Conservation (phyloP, 2,113 vertebrate species). For the Argyrosomus japonicus region DNA sequence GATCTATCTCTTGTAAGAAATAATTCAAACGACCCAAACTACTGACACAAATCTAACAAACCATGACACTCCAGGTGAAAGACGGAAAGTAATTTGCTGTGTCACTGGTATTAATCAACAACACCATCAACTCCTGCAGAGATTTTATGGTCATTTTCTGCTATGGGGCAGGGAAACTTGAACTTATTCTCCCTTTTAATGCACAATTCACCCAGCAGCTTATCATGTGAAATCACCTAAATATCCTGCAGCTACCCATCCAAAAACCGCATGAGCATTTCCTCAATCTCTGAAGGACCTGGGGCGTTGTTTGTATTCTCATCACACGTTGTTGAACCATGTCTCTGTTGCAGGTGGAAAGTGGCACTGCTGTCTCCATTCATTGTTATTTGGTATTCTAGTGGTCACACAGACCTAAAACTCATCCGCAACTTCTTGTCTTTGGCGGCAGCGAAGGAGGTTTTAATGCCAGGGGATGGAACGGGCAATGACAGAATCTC, state of each 20-base stretch:
- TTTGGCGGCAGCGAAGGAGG: slow-evolving; percentile 42
- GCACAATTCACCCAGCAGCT: background rate
- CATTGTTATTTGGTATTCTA: slow-evolving; percentile 65
- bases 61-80: slow-evolving; percentile 3
- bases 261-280: slow-evolving; percentile 23
- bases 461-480: slow-evolving; percentile 71
- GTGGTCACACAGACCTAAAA: slow-evolving; percentile 1
- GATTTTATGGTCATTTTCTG: background rate
- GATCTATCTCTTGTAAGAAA: background rate
- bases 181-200: background rate
- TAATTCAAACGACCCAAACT: background rate
- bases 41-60: background rate
- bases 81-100: slow-evolving; percentile 16
- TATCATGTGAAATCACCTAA: slow-evolving; percentile 49
- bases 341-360: slow-evolving; percentile 56
- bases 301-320: slow-evolving; percentile 49
- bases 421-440: slow-evolving; percentile 42
- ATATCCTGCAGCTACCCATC: slow-evolving; percentile 36
- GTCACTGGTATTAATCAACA: slow-evolving; percentile 33
- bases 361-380: slow-evolving; percentile 50
- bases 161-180: background rate
- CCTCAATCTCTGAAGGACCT: slow-evolving; percentile 27
- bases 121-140: slow-evolving; percentile 6
- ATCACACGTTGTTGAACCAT: slow-evolving; percentile 44
- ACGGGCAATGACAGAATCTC: slow-evolving; percentile 78